These are phyloP conservation scores for Argyrosomus regius DNA, from an alignment of 2,797 vertebrate species.

Conservation along the genomic window DNA sequence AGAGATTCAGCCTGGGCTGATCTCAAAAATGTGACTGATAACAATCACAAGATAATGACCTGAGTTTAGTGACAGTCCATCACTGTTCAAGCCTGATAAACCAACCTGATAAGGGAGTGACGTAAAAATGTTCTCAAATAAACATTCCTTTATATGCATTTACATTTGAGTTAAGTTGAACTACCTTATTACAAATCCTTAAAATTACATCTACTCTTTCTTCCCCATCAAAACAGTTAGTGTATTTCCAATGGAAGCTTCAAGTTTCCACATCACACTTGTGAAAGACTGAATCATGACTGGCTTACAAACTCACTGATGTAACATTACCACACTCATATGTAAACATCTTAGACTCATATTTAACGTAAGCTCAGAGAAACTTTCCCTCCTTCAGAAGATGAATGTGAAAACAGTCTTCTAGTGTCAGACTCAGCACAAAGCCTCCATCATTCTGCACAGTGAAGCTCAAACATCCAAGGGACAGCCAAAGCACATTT, in stretches of 20 bases:
- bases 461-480: background rate
- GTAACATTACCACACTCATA: background rate
- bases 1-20: background rate
- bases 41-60: background rate
- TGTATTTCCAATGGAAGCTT: background rate
- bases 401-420: background rate
- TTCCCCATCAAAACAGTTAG: background rate
- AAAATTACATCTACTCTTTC: background rate
- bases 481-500: background rate
- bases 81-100: background rate
- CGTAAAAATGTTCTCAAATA: background rate
- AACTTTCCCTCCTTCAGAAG: background rate
- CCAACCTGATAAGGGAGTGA: background rate
- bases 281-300: background rate
- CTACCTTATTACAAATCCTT: background rate
- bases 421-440: background rate
- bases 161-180: background rate
- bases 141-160: background rate
- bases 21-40: background rate
- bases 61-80: background rate
- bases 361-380: background rate
- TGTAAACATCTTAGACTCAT: background rate
- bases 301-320: background rate
- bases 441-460: background rate
- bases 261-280: constrained; percentile 17